Evolutionary conservation across 2,113 vertebrate genomes (phyloP), one percentile per base, ranked within the genome.

Genomic region (Passer domesticus): DNA sequence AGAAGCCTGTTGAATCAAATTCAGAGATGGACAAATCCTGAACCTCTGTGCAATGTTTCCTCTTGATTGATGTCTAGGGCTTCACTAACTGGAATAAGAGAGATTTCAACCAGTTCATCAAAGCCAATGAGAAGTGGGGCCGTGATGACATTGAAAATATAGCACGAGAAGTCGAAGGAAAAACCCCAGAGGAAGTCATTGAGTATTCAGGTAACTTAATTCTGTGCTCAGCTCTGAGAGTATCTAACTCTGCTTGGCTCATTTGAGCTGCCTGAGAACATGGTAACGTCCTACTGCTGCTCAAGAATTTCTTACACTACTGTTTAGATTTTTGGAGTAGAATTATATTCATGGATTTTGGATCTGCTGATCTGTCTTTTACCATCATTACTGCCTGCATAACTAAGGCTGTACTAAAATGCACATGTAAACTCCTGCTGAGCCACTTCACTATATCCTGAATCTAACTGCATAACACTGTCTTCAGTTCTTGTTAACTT

Each of bases 31-130:
- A 74, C 49, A 75, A 66, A 49, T 64, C 24, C 21, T 94, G 30
- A 93, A 35, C 20, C 39, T 69, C 15, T 84, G 46, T 78, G 69
- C 53, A 33, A 39, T 86, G 39, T 92, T 94, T 96, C 18, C 68
- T 94, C 95, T 56, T 90, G 14, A 37, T 89, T 96, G 30, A 44
- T 94, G 5, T 80, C 16, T 94, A 99, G 99, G 99, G 99, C 84
- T 99, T 99, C 96, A 99, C 99, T 49, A 99, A 99, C 96, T 99
- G 99, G 99, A 99, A 99, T 97, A 99, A 99, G 94, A 98, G 99
- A 81, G 99, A 99, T 97, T 99, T 99, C 96, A 99, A 99, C 97
- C 99, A 99, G 97, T 99, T 99, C 97, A 99, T 99, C 93, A 99
- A 99, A 98, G 99, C 99, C 44, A 99, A 99, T 80, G 99, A 99